Evolutionary conservation across 2,888 invertebrate species (phyloP).

Genomic region (Omphaloscelis lunosa): DNA sequence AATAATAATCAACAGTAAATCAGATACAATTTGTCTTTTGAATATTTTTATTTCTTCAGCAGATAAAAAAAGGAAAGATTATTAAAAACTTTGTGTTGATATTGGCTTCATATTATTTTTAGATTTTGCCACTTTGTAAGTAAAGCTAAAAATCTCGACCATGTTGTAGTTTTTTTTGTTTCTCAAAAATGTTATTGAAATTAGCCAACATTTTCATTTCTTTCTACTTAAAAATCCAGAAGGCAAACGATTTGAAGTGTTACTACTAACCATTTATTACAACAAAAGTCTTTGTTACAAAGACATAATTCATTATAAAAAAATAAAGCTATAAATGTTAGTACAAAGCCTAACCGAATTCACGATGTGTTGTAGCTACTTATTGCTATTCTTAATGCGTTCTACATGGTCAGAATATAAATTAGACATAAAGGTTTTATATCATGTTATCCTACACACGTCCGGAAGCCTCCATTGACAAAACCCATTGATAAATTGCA

Average conservation of each 20-base stretch:
- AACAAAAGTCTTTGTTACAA: conserved; percentile 6
- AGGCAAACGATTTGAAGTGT: background rate
- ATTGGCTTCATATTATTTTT: too few species aligned
- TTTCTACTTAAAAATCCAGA: background rate
- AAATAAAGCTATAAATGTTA: conserved; percentile 13
- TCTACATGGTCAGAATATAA: conserved; percentile 42
- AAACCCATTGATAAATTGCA: conserved; percentile 58
- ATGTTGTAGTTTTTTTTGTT: too few species aligned
- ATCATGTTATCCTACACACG: conserved; percentile 49
- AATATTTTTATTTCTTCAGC: background rate
- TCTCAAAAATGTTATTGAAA: too few species aligned
- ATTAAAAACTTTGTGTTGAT: too few species aligned
- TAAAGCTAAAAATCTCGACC: too few species aligned
- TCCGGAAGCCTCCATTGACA: conserved; percentile 44
- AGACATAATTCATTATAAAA: conserved; percentile 5
- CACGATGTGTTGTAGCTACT: conserved; percentile 19
- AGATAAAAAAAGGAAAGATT: too few species aligned
- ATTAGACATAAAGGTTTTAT: conserved; percentile 19
- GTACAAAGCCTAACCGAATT: conserved; percentile 35
- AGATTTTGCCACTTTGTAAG: too few species aligned
- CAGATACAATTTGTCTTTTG: conserved; percentile 52
- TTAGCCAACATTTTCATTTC: background rate
- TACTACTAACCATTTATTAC: background rate
- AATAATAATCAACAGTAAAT: conserved; percentile 60
- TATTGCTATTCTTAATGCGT: conserved; percentile 49